phyloP scores from a whole-genome alignment of 2,888 invertebrate species.

The Eupsilia transversa region DNA sequence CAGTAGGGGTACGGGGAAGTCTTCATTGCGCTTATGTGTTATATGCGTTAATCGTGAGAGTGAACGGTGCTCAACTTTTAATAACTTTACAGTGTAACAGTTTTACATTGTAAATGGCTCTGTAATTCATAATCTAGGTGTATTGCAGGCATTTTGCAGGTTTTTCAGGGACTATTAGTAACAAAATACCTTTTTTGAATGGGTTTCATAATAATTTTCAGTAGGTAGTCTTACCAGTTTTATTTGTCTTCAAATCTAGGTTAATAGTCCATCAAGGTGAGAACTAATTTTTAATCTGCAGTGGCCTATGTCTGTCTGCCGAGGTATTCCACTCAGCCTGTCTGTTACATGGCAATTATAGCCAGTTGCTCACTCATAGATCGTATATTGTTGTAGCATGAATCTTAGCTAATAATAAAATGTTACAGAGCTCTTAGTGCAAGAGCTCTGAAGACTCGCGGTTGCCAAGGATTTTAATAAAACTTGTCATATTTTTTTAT shows the following conservation, averaged over 20 bases:
- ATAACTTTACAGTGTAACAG: not conserved
- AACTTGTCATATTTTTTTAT: not conserved
- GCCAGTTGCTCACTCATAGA: not conserved
- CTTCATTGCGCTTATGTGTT: not conserved
- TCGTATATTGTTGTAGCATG: slow-evolving; percentile 2
- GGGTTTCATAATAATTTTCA: not conserved
- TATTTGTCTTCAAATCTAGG: slow-evolving; percentile 32
- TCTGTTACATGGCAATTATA: slow-evolving; percentile 30
- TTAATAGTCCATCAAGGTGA: slow-evolving; percentile 32
- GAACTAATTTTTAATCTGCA: slow-evolving; percentile 19
- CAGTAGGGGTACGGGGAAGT: not conserved
- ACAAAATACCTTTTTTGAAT: not conserved
- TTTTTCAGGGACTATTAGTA: not conserved
- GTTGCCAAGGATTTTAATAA: not conserved
- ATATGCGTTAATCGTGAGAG: not conserved
- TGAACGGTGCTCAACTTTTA: not conserved
- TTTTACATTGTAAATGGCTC: not conserved
- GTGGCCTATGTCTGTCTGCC: slow-evolving; percentile 15
- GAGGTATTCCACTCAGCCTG: too few relatives aligned
- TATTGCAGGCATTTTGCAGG: not conserved
- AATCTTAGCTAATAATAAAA: slow-evolving; percentile 17
- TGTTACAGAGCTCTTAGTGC: not conserved
- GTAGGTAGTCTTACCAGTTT: too few relatives aligned
- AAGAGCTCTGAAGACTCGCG: not conserved
- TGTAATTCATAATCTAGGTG: not conserved